Evolutionary conservation across 2,888 invertebrate genomes (phyloP).

Genomic region (Bedellia somnulentella): DNA sequence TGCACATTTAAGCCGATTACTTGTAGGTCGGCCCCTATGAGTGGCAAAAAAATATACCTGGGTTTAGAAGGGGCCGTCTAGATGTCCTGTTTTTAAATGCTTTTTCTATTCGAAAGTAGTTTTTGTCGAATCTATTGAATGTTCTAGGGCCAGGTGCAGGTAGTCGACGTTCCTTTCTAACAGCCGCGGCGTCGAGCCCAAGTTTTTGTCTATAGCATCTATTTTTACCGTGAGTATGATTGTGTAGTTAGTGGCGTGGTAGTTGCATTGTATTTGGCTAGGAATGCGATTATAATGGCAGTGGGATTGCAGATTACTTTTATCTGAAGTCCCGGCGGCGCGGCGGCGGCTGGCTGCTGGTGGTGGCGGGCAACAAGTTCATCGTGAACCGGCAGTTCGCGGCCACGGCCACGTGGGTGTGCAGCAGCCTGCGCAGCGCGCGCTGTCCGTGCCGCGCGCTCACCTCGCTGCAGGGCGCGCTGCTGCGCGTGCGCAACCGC

Average conservation of each 20-base stretch:
- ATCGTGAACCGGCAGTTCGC: slow-evolving; percentile 4
- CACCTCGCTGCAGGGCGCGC: slow-evolving; percentile 3
- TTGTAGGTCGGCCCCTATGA: too few relatives aligned
- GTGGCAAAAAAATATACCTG: slow-evolving; percentile 40
- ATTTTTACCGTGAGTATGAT: too few relatives aligned
- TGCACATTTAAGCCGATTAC: too few relatives aligned
- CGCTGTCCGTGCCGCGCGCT: slow-evolving; percentile 5
- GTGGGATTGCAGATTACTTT: slow-evolving; percentile 5
- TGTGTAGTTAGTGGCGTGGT: too few relatives aligned
- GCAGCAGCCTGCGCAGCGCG: slow-evolving; percentile 3
- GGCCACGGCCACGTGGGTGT: slow-evolving; percentile 6
- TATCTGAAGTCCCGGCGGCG: slow-evolving; percentile 3
- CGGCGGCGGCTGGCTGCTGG: slow-evolving; percentile 5
- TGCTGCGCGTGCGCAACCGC: slow-evolving; percentile 3
- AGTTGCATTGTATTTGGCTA: too few relatives aligned
- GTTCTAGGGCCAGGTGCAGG: slow-evolving; percentile 39
- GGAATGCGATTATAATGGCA: too few relatives aligned
- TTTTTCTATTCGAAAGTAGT: slow-evolving; percentile 38
- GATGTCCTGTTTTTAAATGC: slow-evolving; percentile 50
- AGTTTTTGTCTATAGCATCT: too few relatives aligned
- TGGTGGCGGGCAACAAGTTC: slow-evolving; percentile 5
- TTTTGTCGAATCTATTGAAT: slow-evolving; percentile 33
- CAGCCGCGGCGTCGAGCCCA: too few relatives aligned
- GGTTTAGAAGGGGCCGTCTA: slow-evolving; percentile 42
- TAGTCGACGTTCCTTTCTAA: too few relatives aligned